Evolutionary conservation across 2,797 vertebrate genomes (phyloP).

Genomic region (Sciurus vulgaris): DNA sequence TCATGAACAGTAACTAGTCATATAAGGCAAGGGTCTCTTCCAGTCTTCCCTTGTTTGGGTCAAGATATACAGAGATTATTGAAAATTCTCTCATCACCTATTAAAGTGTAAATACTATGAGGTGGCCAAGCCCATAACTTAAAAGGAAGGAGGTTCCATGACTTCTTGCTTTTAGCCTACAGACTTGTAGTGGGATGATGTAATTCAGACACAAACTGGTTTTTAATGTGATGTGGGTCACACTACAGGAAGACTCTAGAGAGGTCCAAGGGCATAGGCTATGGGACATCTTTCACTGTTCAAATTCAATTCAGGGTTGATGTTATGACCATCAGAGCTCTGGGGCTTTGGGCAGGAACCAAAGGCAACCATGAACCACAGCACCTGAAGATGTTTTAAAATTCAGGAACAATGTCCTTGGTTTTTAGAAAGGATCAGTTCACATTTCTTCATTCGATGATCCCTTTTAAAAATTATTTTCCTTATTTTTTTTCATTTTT

Average conservation of each 20-base stretch:
- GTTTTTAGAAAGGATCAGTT: not conserved
- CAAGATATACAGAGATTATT: slow-evolving; percentile 82
- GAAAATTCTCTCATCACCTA: slow-evolving; percentile 85
- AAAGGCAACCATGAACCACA: accelerated
- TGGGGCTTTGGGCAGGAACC: not conserved
- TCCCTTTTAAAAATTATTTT: not conserved
- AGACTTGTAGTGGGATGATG: slow-evolving; percentile 56
- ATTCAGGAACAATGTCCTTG: not conserved
- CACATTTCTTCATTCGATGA: not conserved
- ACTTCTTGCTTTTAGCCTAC: not conserved
- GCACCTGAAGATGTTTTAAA: not conserved
- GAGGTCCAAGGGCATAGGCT: not conserved
- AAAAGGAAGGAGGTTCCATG: slow-evolving; percentile 25
- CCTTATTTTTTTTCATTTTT: not conserved
- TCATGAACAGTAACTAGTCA: slow-evolving; percentile 87
- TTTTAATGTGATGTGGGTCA: slow-evolving; percentile 53
- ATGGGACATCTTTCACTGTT: not conserved
- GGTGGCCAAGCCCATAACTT: slow-evolving; percentile 39
- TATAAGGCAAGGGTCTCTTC: slow-evolving; percentile 82
- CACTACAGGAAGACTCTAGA: not conserved
- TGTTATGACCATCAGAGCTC: not conserved
- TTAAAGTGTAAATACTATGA: slow-evolving; percentile 80
- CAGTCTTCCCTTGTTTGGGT: slow-evolving; percentile 81
- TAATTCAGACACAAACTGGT: slow-evolving; percentile 63
- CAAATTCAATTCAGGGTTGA: not conserved